Conservation (phyloP, 1,140 invertebrate species). For the Drosophila santomea region DNA sequence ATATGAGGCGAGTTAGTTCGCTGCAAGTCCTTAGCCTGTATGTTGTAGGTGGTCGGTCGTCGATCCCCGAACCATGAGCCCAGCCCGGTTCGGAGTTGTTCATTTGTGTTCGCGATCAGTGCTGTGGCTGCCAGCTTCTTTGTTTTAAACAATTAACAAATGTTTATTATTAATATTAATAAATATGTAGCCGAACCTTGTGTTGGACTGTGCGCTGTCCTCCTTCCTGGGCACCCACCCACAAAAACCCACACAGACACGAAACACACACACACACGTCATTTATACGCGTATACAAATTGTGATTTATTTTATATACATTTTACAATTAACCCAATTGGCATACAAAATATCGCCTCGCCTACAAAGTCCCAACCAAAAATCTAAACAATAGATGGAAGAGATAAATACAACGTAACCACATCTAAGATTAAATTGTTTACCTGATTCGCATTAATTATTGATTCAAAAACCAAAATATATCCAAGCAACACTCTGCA, state of each 20-base stretch:
- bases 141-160: slow-evolving; percentile 79
- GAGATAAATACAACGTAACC: slow-evolving; percentile 19
- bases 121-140: slow-evolving; percentile 75
- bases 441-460: slow-evolving; percentile 56
- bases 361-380: slow-evolving; percentile 41
- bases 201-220: slow-evolving; percentile 48
- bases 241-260: slow-evolving; percentile 19
- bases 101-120: slow-evolving; percentile 30
- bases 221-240: slow-evolving; percentile 32
- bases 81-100: slow-evolving; percentile 21
- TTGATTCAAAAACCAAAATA: slow-evolving; percentile 4
- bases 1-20: slow-evolving; percentile 49
- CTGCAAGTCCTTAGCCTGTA: slow-evolving; percentile 29
- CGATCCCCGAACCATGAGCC: slow-evolving; percentile 2
- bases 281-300: slow-evolving; percentile 76
- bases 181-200: slow-evolving; percentile 61
- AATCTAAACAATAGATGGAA: slow-evolving; percentile 30
- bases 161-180: slow-evolving; percentile 75
- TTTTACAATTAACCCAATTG: slow-evolving; percentile 68
- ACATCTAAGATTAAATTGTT: slow-evolving; percentile 34
- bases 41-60: slow-evolving; percentile 34
- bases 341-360: slow-evolving; percentile 43
- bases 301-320: slow-evolving; percentile 82
- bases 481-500: slow-evolving; percentile 8
- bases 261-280: slow-evolving; percentile 37